phyloP scores from a whole-genome alignment of 1,140 invertebrate genomes.

The Neodiprion lecontei region DNA sequence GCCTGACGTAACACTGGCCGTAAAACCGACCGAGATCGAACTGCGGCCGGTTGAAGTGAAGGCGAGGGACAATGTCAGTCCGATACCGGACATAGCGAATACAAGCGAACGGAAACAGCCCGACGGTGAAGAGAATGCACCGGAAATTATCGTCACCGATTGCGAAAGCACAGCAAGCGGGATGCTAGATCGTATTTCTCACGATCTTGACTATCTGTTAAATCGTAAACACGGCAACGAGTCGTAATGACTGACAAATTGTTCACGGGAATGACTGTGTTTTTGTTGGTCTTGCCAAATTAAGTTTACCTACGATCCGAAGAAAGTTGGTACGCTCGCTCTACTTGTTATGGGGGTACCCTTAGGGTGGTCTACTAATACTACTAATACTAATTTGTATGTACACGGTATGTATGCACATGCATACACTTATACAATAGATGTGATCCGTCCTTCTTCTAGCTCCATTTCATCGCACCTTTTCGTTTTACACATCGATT shows the following conservation, averaged over 20 bases:
- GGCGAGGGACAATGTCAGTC: constrained; percentile 36
- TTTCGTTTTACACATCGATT: too few relatives aligned
- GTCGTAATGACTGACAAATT: constrained; percentile 13
- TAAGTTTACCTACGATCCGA: too few relatives aligned
- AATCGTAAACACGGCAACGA: constrained; percentile 63
- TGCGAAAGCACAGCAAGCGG: constrained; percentile 54
- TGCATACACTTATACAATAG: too few relatives aligned
- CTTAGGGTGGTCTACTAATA: too few relatives aligned
- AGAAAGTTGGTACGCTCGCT: too few relatives aligned
- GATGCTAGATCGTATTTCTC: constrained; percentile 75
- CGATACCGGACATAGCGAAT: constrained; percentile 57
- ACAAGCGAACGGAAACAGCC: constrained; percentile 55
- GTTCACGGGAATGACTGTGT: too few relatives aligned
- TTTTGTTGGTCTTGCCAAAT: too few relatives aligned
- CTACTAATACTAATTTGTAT: too few relatives aligned
- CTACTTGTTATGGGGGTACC: too few relatives aligned
- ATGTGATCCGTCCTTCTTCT: too few relatives aligned
- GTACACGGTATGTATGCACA: too few relatives aligned
- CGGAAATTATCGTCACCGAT: constrained; percentile 42
- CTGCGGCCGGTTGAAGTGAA: constrained; percentile 25
- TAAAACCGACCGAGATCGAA: constrained; percentile 42
- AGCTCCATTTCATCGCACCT: too few relatives aligned
- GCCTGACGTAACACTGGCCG: constrained; percentile 57
- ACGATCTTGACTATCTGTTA: constrained; percentile 77
- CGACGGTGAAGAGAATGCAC: constrained; percentile 55